These are phyloP conservation scores for Chrysogorgia sp. DNA, from an alignment of 92 coral and sea anemone species.

Conservation along the genomic window DNA sequence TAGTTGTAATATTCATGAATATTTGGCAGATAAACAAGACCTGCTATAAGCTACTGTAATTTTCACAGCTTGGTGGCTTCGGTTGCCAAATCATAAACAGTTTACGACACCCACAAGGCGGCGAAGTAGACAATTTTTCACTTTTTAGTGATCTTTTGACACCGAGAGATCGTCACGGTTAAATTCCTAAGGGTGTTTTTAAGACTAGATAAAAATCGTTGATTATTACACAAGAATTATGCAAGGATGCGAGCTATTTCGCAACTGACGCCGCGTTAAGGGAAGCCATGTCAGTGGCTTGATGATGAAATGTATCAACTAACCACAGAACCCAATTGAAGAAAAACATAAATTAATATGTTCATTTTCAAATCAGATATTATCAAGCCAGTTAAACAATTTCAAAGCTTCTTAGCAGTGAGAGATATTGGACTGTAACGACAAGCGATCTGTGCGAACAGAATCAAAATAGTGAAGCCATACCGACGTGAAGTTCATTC, in stretches of 20 bases:
- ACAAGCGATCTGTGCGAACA: neutral
- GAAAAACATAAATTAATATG: neutral
- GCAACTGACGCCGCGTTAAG: too few relatives aligned
- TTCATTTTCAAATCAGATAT: neutral
- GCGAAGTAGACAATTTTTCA: too few relatives aligned
- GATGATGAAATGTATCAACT: neutral
- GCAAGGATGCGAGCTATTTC: too few relatives aligned
- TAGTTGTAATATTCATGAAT: neutral
- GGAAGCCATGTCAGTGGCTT: neutral
- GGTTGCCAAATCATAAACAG: too few relatives aligned
- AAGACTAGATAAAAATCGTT: too few relatives aligned
- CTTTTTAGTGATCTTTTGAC: too few relatives aligned
- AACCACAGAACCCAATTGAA: neutral
- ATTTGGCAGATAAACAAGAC: neutral
- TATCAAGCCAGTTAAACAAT: neutral
- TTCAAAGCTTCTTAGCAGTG: neutral
- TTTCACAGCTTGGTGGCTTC: too few relatives aligned
- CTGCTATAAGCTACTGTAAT: too few relatives aligned
- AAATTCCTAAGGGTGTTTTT: too few relatives aligned
- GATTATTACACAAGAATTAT: too few relatives aligned
- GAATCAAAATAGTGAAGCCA: slow-evolving; percentile 12
- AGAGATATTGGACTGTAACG: slow-evolving; percentile 21
- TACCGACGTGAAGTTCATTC: neutral
- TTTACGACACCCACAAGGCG: too few relatives aligned
- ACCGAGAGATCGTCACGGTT: too few relatives aligned